Evolutionary conservation across 2,113 vertebrate species (phyloP).

Genomic region (Pimephales promelas): DNA sequence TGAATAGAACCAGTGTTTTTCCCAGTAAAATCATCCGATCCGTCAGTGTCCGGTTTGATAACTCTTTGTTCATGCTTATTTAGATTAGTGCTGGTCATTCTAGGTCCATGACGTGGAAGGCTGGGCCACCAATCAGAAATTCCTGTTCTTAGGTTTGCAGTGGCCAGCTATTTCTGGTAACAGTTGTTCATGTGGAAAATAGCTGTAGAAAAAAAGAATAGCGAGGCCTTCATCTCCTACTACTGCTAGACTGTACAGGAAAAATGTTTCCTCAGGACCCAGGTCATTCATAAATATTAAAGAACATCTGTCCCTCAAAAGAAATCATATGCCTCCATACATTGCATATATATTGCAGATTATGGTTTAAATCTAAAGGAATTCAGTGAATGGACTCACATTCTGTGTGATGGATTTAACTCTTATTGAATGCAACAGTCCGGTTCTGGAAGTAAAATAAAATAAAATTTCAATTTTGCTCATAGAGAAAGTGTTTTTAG

Average conservation of each 20-base stretch:
- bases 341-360: slow-evolving; percentile 9
- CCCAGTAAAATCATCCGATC: neutral
- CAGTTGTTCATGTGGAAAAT: slow-evolving; percentile 33
- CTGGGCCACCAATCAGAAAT: slow-evolving; percentile 62
- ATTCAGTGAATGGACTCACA: neutral
- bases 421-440: neutral
- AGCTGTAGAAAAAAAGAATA: slow-evolving; percentile 10
- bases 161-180: slow-evolving; percentile 47
- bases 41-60: slow-evolving; percentile 30
- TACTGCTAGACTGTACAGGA: slow-evolving; percentile 3
- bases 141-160: slow-evolving; percentile 68
- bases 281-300: slow-evolving; percentile 45
- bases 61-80: slow-evolving; percentile 64
- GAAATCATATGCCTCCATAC: slow-evolving; percentile 23
- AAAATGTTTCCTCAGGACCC: slow-evolving; percentile 26
- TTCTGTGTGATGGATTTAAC: neutral
- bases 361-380: neutral
- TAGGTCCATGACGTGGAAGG: slow-evolving; percentile 57
- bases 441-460: neutral
- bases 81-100: slow-evolving; percentile 63
- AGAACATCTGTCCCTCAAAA: slow-evolving; percentile 29
- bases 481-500: neutral
- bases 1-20: slow-evolving; percentile 14
- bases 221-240: slow-evolving; percentile 18
- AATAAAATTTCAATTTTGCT: neutral